Evolutionary conservation across 1,140 invertebrate genomes (phyloP), one percentile per base, ranked within the genome.

Genomic region (Oryctes rhinoceros): DNA sequence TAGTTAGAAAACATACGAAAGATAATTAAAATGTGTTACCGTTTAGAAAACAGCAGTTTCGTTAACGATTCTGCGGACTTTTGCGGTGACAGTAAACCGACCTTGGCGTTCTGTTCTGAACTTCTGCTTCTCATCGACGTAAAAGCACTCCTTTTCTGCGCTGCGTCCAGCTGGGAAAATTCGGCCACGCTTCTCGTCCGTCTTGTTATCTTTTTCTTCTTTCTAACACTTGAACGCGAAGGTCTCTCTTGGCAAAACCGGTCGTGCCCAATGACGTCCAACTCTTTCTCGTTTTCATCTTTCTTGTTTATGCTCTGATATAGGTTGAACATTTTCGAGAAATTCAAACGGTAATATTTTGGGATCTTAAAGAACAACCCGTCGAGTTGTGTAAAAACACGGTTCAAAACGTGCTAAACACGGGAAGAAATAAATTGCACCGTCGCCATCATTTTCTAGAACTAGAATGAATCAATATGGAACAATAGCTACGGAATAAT

Each of bases 151-250:
- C 91, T 85, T 83, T 90, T 91, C 83, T 90, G 91, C 0, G 92
- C 93, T 0, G 92, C 91, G 4, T 91, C 90, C 62, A 91, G 90
- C 24, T 91, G 90, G 84, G 94, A 91, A 49, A 94, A 89, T 83
- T 95, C 94, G 4, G 93, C 92, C 5, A 93, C 93, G 78, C 93
- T 94, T 83, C 94, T 93, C 9, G 94, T 92, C 47, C 94, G 89
- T 11, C 92, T 87, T 80, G 90, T 90, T 89, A 87, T 1, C 88
- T 89, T 11, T 88, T 89, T 80, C 89, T 89, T 83, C 91, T 90
- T 91, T 81, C 89, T 89, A 83, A 88, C 88, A 82, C 84, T 85
- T 0, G 84, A 84, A 39, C 83, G 80, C 30, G 84, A 84, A 79
- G 83, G 79, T 71, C 85, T 74, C 59, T 93, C 91, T 84, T 93